Conservation (phyloP, 2,888 invertebrate species). For the Microchrysa polita region DNA sequence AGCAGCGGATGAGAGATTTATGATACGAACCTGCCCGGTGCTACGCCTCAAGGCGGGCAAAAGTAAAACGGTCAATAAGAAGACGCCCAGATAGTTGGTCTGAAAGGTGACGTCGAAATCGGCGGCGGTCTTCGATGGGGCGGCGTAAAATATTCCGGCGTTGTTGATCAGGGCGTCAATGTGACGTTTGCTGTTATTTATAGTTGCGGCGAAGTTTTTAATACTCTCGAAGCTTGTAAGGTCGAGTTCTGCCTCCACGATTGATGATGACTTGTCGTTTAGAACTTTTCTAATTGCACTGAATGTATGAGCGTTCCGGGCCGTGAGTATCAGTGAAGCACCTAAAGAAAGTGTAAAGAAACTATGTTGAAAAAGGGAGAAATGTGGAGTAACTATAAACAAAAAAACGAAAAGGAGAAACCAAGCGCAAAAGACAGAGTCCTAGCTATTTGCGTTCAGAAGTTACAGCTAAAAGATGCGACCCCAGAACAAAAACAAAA, state of each 20-base stretch:
- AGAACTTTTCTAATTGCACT: conserved; percentile 64
- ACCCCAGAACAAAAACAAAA: no score
- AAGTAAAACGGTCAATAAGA: conserved; percentile 65
- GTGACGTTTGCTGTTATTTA: conserved; percentile 57
- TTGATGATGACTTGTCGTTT: conserved; percentile 52
- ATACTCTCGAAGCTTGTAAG: conserved; percentile 62
- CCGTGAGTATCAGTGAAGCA: conserved; percentile 68
- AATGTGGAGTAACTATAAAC: no score
- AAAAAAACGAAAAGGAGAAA: no score
- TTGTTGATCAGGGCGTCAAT: conserved; percentile 67
- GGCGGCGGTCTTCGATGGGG: conserved; percentile 65
- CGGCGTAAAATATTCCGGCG: conserved; percentile 67
- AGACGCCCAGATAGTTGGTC: conserved; percentile 67
- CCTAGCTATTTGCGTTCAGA: no score
- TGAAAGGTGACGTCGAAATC: conserved; percentile 68
- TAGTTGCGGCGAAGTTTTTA: conserved; percentile 58
- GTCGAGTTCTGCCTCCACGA: conserved; percentile 61
- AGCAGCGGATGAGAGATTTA: conserved; percentile 65
- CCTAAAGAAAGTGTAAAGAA: conserved; percentile 55
- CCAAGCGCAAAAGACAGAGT: no score
- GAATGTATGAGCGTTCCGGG: conserved; percentile 65
- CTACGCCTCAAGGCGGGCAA: conserved; percentile 62
- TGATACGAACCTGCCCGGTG: conserved; percentile 61
- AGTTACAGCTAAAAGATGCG: no score
- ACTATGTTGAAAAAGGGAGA: background rate